These are phyloP conservation scores for Gymnobelideus leadbeateri DNA, from an alignment of 2,113 vertebrate species.

Conservation along the genomic window DNA sequence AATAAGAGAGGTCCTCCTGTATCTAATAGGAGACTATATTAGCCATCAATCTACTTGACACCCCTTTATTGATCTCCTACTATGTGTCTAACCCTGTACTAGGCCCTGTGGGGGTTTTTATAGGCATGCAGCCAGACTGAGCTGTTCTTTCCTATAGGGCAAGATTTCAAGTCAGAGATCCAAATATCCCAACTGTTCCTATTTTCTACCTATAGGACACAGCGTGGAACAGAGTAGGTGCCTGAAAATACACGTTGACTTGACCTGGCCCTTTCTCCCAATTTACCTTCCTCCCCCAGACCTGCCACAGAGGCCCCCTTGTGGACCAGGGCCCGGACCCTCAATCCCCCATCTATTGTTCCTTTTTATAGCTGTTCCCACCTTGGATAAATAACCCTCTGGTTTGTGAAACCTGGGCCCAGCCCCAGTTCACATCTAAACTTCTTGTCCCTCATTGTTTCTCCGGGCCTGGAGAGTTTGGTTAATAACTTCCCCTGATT, in stretches of 20 bases:
- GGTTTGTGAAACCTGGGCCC: slow-evolving; percentile 84
- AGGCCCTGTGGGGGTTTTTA: background rate
- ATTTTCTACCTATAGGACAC: background rate
- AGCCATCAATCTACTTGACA: background rate
- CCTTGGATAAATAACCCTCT: slow-evolving; percentile 72
- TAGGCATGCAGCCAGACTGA: background rate
- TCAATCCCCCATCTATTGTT: slow-evolving; percentile 75
- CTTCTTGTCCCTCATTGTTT: slow-evolving; percentile 94
- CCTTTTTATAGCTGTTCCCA: slow-evolving; percentile 66
- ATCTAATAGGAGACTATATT: background rate
- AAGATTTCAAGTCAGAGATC: background rate
- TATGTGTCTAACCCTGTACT: background rate
- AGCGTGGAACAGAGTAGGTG: background rate
- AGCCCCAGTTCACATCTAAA: slow-evolving; percentile 89
- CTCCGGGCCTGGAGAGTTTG: slow-evolving; percentile 81
- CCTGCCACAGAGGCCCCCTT: background rate
- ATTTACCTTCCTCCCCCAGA: rapidly evolving
- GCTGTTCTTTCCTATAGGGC: background rate
- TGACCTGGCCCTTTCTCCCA: background rate
- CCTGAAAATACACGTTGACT: background rate
- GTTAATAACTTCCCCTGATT: slow-evolving; percentile 94
- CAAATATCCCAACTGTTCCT: background rate
- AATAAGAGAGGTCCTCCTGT: background rate
- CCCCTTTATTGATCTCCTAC: background rate
- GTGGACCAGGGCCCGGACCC: background rate